phyloP scores from a whole-genome alignment of 2,797 vertebrate species.

The Megalops cyprinoides region DNA sequence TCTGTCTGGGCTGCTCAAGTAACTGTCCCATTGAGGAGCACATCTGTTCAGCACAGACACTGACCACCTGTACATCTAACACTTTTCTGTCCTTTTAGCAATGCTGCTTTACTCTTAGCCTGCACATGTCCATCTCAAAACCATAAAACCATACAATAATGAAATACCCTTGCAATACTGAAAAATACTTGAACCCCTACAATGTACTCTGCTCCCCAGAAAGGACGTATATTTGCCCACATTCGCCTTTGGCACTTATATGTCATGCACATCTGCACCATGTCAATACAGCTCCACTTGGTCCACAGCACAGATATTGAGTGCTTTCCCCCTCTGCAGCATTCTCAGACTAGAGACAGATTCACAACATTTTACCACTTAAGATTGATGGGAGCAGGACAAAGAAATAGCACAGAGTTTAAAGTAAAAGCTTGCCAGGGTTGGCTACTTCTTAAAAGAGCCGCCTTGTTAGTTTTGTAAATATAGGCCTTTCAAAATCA shows the following conservation, averaged over 20 bases:
- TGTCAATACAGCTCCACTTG: too few species aligned
- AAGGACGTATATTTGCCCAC: too few species aligned
- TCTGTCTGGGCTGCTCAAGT: neutral
- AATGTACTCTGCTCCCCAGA: too few species aligned
- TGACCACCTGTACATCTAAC: neutral
- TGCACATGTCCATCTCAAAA: neutral
- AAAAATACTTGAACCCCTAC: neutral
- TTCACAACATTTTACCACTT: neutral
- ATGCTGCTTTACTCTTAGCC: neutral
- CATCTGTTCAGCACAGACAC: too few species aligned
- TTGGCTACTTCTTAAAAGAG: neutral
- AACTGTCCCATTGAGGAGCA: neutral
- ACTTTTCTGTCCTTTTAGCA: neutral
- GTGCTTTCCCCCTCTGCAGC: too few species aligned
- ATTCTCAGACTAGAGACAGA: neutral
- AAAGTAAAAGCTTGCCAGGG: neutral
- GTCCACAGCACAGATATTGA: too few species aligned
- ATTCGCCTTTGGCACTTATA: too few species aligned
- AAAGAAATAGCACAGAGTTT: slow-evolving; percentile 9
- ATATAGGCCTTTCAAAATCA: slow-evolving; percentile 3
- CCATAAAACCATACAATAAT: neutral
- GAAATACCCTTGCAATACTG: neutral
- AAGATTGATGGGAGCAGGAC: slow-evolving; percentile 1
- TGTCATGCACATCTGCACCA: too few species aligned
- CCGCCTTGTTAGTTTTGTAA: slow-evolving; percentile 15